Base-by-base conservation (phyloP, 2,888 invertebrate species). In the Liopterus haemorrhoidalis region DNA sequence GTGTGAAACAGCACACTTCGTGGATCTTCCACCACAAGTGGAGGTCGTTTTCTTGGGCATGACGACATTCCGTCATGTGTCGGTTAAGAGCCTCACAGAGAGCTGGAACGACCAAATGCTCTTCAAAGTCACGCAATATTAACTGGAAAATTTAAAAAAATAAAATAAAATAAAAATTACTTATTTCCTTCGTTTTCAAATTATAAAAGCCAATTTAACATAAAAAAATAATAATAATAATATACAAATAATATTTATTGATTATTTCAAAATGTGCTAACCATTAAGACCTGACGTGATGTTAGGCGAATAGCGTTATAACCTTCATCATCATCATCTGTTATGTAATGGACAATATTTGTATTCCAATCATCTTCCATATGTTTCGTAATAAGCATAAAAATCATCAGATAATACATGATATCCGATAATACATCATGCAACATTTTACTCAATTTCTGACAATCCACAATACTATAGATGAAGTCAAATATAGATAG, bases 301-400 rank as follows among this genome's bases (percentile, higher is more conserved):
- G 80, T 79, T 49, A 81, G 73, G 43, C 82, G 70, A 31, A 82
- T 78, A 12, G 79, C 79, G 15, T 76, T 74, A 48, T 72, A 76
- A 1, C 74, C 75, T 28, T 73, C 73, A 48, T 79, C 76, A 57
- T 81, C 79, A 56, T 82, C 82, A 57, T 82, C 81, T 54, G 81
- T 81, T 4, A 82, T 76, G 66, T 79, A 82, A 57, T 76, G 76
- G 57, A 79, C 79, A 0, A 79, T 76, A 65, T 77, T 78, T 14
- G 69, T 70, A 28, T 70, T 70, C 82, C 82, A 83, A 25, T 71
- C 61, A 48, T 74, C 71, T 27, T 76, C 73, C 68, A 82, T 81
- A 49, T 81, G 80, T 51, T 80, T 76, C 1, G 80, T 78, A 43
- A 83, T 78, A 68, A 82, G 81, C 71, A 81, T 80, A 55, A 81